Evolutionary conservation across 2,113 vertebrate genomes (phyloP).

Genomic region (Loxodonta africana): DNA sequence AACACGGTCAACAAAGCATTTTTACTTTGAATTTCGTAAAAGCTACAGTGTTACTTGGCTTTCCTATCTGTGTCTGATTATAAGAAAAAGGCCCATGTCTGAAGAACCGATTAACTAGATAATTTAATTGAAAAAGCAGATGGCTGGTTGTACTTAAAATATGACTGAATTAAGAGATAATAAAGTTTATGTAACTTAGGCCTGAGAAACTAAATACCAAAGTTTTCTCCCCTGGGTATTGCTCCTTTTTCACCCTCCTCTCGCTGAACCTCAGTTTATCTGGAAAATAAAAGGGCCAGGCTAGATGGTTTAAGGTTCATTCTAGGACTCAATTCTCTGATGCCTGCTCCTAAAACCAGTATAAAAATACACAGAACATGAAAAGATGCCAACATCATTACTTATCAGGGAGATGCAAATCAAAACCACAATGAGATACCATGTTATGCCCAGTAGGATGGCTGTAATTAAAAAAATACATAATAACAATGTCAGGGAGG

Average conservation of each 20-base stretch:
- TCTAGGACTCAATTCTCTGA: neutral
- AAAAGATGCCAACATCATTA: neutral
- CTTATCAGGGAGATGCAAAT: neutral
- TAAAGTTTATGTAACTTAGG: neutral
- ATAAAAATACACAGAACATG: neutral
- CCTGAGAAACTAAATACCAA: neutral
- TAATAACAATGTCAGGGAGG: accelerated
- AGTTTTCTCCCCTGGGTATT: accelerated
- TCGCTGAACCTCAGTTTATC: neutral
- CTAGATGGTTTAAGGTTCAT: neutral
- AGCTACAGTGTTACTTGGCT: neutral
- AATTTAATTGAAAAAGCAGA: conserved; percentile 20
- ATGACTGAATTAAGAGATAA: neutral
- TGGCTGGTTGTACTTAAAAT: neutral
- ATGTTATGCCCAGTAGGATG: accelerated
- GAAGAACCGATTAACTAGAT: conserved; percentile 1
- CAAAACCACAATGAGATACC: neutral
- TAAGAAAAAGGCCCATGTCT: neutral
- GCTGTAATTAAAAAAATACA: accelerated
- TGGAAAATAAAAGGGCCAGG: neutral
- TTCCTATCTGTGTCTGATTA: neutral
- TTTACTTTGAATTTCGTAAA: neutral
- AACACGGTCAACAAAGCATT: neutral
- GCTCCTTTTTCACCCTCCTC: neutral
- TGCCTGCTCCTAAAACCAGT: neutral